Base-by-base conservation (phyloP, 2,888 invertebrate species). In the Ptilodon capucinus region DNA sequence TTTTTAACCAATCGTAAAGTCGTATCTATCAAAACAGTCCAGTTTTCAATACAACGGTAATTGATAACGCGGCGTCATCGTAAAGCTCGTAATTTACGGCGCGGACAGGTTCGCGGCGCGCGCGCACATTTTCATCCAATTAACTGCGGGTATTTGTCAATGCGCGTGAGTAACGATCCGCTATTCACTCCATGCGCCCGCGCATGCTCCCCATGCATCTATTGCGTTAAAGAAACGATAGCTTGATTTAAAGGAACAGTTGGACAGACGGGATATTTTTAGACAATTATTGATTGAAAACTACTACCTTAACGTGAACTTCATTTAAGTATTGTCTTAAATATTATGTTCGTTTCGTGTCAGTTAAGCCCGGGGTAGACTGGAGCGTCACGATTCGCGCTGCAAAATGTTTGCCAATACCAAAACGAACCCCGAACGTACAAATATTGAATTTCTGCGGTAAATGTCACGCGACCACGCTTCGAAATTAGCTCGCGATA, bases 51-150 rank as follows among this genome's bases (percentile, higher is more conserved):
- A 73, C 71, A 67, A 58, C 68, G 68, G 75, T 81, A 79, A 81
- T 84, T 82, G 82, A 84, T 83, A 76, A 76, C 74, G 68, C 58
- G 61, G 70, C 68, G 66, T 66, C 59, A 63, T 80, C 83, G 84
- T 84, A 83, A 86, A 86, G 62, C 59, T 76, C 60, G 71, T 80
- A 77, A 85, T 84, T 84, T 86, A 86, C 77, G 62, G 76, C 68
- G 75, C 69, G 74, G 71, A 74, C 74, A 62, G 67, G 67, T 55
- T 55, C 54, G 69, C 68, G 52, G 55, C 54, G 49, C 64, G 41
- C 54, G 67, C 59, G 68, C 68, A 60, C 60, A 63, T 74, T 76
- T 81, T 77, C 81, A 64, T 75, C 83, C 84, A 86, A 86, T 86
- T 86, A 85, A 80, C 76, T 57, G 66, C 53, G 67, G 69, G 76